Conservation (phyloP, 2,113 vertebrate species). For the Eira barbara region DNA sequence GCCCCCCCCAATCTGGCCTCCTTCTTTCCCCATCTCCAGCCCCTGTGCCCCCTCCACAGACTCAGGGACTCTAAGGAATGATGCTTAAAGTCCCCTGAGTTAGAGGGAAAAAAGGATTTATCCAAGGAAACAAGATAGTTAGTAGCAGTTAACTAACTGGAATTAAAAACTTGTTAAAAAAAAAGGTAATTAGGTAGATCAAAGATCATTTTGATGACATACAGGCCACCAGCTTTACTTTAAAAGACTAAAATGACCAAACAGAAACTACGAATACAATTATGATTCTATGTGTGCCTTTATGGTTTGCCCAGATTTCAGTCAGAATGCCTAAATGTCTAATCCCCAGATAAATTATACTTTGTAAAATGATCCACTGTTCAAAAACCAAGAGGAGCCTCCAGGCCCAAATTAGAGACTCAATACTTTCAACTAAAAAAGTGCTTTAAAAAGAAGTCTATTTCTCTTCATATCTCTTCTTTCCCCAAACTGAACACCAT, state of each 20-base stretch:
- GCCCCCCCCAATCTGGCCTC: not conserved
- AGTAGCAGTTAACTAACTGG: not conserved
- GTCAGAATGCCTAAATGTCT: not conserved
- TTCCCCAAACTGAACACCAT: not conserved
- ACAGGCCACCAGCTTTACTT: not conserved
- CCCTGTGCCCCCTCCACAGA: not conserved
- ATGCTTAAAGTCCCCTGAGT: not conserved
- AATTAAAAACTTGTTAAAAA: not conserved
- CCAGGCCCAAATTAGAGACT: not conserved
- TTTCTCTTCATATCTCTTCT: not conserved
- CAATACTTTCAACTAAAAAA: constrained; percentile 25
- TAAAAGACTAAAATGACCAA: not conserved
- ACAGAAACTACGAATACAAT: not conserved
- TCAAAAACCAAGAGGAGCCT: not conserved
- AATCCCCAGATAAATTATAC: not conserved
- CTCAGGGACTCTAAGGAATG: not conserved
- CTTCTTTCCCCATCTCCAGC: not conserved
- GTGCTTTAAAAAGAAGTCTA: not conserved
- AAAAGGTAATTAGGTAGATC: not conserved
- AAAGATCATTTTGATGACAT: not conserved
- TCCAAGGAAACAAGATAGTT: not conserved
- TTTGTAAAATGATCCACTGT: not conserved
- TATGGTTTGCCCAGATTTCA: not conserved
- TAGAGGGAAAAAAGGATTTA: not conserved
- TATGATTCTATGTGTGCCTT: not conserved